Conservation (phyloP, 1,140 invertebrate genomes). For the Carcinoscorpius rotundicauda region DNA sequence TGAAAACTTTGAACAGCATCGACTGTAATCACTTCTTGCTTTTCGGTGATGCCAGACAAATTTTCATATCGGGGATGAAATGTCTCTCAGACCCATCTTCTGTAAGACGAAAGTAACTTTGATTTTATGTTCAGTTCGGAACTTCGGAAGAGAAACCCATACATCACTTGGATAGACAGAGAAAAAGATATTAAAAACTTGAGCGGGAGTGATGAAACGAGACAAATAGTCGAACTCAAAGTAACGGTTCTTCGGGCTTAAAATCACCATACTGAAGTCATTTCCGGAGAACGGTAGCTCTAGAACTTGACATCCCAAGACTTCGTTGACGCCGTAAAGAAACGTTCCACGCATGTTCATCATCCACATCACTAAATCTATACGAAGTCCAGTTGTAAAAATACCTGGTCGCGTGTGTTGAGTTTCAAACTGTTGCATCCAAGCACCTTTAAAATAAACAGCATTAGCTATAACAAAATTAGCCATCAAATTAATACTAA, state of each 20-base stretch:
- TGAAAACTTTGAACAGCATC: conserved; percentile 52
- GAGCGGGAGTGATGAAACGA: conserved; percentile 15
- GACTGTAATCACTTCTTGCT: conserved; percentile 13
- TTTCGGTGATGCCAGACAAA: conserved; percentile 18
- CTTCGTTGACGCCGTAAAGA: conserved; percentile 21
- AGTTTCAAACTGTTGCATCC: conserved; percentile 35
- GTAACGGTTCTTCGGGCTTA: conserved; percentile 25
- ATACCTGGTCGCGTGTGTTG: conserved; percentile 17
- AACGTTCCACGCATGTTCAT: conserved; percentile 25
- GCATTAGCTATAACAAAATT: conserved; percentile 37
- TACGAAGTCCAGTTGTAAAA: conserved; percentile 28
- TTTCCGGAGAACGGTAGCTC: conserved; percentile 74
- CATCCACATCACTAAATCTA: conserved; percentile 22
- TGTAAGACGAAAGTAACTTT: conserved; percentile 19
- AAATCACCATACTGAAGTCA: conserved; percentile 62
- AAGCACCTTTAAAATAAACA: conserved; percentile 32
- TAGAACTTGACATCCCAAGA: conserved; percentile 59
- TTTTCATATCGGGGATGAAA: conserved; percentile 22
- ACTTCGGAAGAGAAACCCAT: conserved; percentile 66
- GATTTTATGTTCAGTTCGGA: conserved; percentile 57
- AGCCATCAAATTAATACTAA: conserved; percentile 23
- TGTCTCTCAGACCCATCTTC: conserved; percentile 22
- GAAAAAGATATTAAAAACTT: conserved; percentile 20
- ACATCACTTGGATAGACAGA: conserved; percentile 38
- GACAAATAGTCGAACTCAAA: conserved; percentile 24